Base-by-base conservation (phyloP, 2,797 vertebrate genomes). In the Chloroceryle inda region DNA sequence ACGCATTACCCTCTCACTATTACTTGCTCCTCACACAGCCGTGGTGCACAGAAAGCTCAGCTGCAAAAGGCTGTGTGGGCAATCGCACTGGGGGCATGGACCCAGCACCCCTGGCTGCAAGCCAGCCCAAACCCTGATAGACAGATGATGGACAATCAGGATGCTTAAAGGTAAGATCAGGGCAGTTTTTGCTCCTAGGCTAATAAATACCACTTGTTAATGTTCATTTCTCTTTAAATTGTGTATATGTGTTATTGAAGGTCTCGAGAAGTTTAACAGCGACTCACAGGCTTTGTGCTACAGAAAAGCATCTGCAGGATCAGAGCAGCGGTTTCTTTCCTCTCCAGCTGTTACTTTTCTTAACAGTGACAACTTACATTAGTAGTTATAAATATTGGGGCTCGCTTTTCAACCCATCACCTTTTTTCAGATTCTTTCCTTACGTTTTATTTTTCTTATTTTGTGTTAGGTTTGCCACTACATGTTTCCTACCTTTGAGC, bases 241-340 rank as follows among this genome's bases (percentile, higher is more conserved):
- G 27, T 1, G 4, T 4, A 4, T 31, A 11, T 5, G 3, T 21
- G 13, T 22, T 52, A 24, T 4, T 10, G 8, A 29, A 75, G 11
- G 24, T 72, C 73, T 52, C 31, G 24, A 59, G 52, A 63, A 84
- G 21, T 19, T 59, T 58, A 55, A 42, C 31, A 53, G 52, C 29
- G n/a, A 12, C 0, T 0, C 21, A 10, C 2, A 1, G 11, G 23
- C 31, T 80, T 71, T 62, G 29, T 0, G 2, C 11, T 40, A 10
- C 47, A 52, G 26, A 23, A 42, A 58, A 61, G 33, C 31, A 38
- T 17, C 50, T 80, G 31, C 50, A 73, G 76, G 27, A 37, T 19
- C 31, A 72, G n/a, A 44, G 50, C 59, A 26, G 21, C 6, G 1
- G 18, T 69, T 83, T 40, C 67, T 53, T 58, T 58, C 68, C 17